These are phyloP conservation scores for Typhlichthys eigenmanni DNA, from an alignment of 2,797 vertebrate genomes.

Conservation along the genomic window DNA sequence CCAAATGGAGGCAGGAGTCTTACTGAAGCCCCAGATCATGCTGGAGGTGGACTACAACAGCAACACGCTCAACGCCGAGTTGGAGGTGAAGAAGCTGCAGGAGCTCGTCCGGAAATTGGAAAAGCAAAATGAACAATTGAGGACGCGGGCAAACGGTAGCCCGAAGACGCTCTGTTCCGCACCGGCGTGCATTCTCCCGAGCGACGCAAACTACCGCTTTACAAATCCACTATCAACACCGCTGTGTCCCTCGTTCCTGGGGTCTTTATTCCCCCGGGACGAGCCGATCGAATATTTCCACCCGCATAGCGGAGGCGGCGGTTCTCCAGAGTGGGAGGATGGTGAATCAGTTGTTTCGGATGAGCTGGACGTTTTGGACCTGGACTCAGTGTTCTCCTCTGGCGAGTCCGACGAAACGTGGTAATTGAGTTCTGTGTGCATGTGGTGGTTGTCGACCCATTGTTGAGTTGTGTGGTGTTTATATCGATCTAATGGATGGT, in stretches of 20 bases:
- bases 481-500: no score
- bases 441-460: no score
- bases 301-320: conserved; percentile 51
- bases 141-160: conserved; percentile 75
- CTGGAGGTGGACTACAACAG: conserved; percentile 80
- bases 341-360: conserved; percentile 74
- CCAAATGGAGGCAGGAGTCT: conserved; percentile 72
- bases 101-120: conserved; percentile 91
- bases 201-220: conserved; percentile 53
- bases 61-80: conserved; percentile 80
- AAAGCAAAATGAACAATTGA: conserved; percentile 88
- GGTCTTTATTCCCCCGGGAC: conserved; percentile 30
- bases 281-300: conserved; percentile 80
- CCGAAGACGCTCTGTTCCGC: conserved; percentile 51
- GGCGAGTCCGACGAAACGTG: conserved; percentile 85
- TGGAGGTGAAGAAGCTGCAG: conserved; percentile 94
- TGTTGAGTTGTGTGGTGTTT: no score
- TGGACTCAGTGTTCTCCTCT: conserved; percentile 73
- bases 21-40: conserved; percentile 68
- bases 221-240: conserved; percentile 74
- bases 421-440: conserved; percentile 59
- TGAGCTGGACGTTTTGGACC: conserved; percentile 86
- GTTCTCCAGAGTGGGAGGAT: conserved; percentile 14
- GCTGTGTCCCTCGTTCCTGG: conserved; percentile 62
- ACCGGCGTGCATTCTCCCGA: conserved; percentile 31